A percentile compares a stretch with the other conserved stretches of the same genome.
phyloP scores from a whole-genome alignment of 2,113 vertebrate genomes.

The Cavia aperea region DNA sequence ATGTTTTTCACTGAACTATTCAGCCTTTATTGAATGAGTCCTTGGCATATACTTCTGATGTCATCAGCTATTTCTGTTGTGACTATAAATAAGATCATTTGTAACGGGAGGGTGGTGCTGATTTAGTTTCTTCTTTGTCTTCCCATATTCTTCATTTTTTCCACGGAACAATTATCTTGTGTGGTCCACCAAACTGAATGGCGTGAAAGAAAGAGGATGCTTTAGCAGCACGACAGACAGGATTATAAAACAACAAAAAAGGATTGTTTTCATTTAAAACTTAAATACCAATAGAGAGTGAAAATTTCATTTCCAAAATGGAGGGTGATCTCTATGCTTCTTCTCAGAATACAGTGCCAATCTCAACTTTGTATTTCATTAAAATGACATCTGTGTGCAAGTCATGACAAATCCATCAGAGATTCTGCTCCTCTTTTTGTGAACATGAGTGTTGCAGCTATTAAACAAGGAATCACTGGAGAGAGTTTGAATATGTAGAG shows the following conservation, averaged over 20 bases:
- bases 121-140: constrained; percentile 13
- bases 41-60: constrained; percentile 37
- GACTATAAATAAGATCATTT: constrained; percentile 22
- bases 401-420: constrained; percentile 1
- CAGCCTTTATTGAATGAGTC: constrained; percentile 34
- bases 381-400: background rate
- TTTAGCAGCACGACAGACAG: background rate
- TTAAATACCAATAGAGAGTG: constrained; percentile 30
- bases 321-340: constrained; percentile 53
- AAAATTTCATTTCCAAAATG: constrained; percentile 39
- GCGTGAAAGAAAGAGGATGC: background rate
- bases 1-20: constrained; percentile 23
- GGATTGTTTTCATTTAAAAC: constrained; percentile 47
- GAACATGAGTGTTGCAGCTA: background rate
- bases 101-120: background rate
- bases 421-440: background rate
- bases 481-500: background rate
- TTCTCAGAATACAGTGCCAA: background rate
- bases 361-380: background rate
- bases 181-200: background rate
- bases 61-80: constrained; percentile 49
- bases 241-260: accelerated
- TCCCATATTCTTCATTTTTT: background rate
- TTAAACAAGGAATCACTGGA: background rate
- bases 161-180: background rate